Base-by-base conservation (phyloP, 2,797 vertebrate species). In the Eupleurogrammus muticus region DNA sequence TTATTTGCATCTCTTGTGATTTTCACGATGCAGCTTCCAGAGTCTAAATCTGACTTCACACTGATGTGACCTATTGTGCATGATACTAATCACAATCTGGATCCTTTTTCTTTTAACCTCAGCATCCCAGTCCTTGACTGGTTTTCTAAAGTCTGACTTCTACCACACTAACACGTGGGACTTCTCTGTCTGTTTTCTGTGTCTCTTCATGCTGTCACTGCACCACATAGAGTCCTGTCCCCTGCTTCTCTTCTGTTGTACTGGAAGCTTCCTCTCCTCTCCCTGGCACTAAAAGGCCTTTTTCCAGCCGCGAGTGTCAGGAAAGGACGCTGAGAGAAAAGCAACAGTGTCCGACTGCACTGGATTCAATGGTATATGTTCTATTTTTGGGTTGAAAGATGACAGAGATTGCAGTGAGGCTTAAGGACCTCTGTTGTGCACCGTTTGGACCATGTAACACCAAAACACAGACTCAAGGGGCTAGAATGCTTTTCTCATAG, bases 321-420 rank as follows among this genome's bases (percentile, higher is more conserved):
- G 85, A 86, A 86, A 82, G 86, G 86, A 92, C 87, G 78, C 89
- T 80, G 89, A 89, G 80, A 90, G 86, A 91, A 90, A 87, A 91
- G 72, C 87, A 77, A 77, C 89, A 87, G 82, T 87, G 83, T 91
- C 84, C 84, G 83, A 86, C 85, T 73, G 83, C 88, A 82, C 91
- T 89, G 93, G 93, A 94, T 87, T 93, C 92, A 94, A 95, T 94
- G 94, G 94, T 94, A 94, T 59, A 73, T 69, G 57, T 74, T 58
- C 51, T 57, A 28, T 69, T 75, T 70, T 63, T 72, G 63, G 32
- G 46, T 17, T 70, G 52, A 58, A 17, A 50, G 20, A 66, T 36
- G 19, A 40, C 0, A 23, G 12, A 38, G 7, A 4, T 71, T 47
- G 20, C 50, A 24, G 14, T 20, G 9, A 21, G 12, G 46, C 28